These are phyloP conservation scores for Dasyurus viverrinus DNA, from an alignment of 2,113 vertebrate genomes.

Conservation along the genomic window DNA sequence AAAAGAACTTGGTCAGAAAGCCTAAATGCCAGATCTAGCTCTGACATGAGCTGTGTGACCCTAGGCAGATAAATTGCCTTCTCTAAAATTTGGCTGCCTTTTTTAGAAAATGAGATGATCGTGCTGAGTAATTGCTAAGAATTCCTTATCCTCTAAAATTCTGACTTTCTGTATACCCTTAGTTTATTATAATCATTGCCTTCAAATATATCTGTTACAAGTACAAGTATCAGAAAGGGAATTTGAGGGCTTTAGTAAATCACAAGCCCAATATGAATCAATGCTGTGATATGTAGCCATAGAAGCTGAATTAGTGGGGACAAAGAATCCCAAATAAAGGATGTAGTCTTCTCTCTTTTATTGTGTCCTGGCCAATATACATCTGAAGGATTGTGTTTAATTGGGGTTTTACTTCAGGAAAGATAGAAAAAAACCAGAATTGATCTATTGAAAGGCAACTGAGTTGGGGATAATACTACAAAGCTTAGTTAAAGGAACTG, in stretches of 20 bases:
- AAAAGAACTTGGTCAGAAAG: background rate
- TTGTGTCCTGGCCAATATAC: background rate
- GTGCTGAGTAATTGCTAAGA: background rate
- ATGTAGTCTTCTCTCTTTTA: background rate
- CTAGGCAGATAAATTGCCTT: too few relatives aligned
- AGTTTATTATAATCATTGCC: background rate
- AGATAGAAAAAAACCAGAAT: background rate
- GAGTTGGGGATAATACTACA: background rate
- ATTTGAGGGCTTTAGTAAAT: background rate
- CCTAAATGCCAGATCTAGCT: background rate
- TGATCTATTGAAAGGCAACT: background rate
- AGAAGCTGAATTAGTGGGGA: background rate
- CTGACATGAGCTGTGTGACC: background rate
- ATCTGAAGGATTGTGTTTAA: background rate
- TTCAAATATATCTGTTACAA: background rate
- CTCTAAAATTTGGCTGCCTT: background rate
- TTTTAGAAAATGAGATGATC: background rate
- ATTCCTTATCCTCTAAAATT: background rate
- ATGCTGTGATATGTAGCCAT: background rate
- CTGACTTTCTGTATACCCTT: background rate
- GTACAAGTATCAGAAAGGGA: background rate
- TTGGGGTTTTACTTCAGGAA: background rate
- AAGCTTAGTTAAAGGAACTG: background rate
- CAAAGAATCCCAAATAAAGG: background rate
- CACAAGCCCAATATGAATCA: background rate